These are phyloP conservation scores for Trinectes maculatus DNA, from an alignment of 2,113 vertebrate species.

Conservation along the genomic window DNA sequence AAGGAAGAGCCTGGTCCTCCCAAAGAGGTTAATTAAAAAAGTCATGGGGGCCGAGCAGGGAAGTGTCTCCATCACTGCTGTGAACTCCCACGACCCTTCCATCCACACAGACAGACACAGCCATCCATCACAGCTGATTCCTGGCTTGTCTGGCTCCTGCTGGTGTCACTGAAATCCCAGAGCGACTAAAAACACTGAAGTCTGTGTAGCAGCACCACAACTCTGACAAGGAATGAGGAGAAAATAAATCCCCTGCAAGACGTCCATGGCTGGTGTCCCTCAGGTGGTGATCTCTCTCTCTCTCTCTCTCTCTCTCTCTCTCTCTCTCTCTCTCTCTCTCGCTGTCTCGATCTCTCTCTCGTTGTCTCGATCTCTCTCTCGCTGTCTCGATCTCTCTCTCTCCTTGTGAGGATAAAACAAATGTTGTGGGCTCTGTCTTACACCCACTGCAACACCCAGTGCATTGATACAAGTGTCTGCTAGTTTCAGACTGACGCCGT, in stretches of 20 bases:
- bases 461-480: not conserved
- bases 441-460: not conserved
- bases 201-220: conserved; percentile 32
- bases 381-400: no score
- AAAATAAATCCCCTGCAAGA: conserved; percentile 24
- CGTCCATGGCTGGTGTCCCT: conserved; percentile 47
- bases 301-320: no score
- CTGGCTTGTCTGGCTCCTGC: conserved; percentile 23
- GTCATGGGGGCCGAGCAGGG: conserved; percentile 43
- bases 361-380: no score
- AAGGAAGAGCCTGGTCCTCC: conserved; percentile 54
- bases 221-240: conserved; percentile 46
- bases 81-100: conserved; percentile 54
- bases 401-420: conserved; percentile 54
- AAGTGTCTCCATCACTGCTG: conserved; percentile 63
- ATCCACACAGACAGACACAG: conserved; percentile 50
- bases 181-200: conserved; percentile 58
- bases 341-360: no score
- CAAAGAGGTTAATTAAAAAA: conserved; percentile 76
- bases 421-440: conserved; percentile 13
- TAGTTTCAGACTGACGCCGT: not conserved
- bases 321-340: no score
- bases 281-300: conserved; percentile 69
- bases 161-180: conserved; percentile 50
- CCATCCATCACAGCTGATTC: conserved; percentile 66